A percentile compares a stretch with the other conserved stretches of the same genome.
Evolutionary conservation across 2,113 vertebrate genomes (phyloP).

Genomic region (Malaclemys terrapin): DNA sequence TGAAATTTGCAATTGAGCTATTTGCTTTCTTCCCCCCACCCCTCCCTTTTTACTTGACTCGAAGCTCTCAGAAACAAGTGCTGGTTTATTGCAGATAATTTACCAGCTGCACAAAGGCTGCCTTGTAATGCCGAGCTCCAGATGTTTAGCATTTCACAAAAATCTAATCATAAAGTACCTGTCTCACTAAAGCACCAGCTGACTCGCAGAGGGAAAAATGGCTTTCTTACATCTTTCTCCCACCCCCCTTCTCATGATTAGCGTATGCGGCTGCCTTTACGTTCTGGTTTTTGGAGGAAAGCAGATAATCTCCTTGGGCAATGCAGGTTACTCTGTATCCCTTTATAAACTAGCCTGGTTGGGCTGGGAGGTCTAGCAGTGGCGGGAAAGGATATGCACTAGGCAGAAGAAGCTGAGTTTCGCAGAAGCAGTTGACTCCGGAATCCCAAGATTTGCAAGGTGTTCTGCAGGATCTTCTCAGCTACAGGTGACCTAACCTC

Average conservation of each 20-base stretch:
- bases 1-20: not conserved
- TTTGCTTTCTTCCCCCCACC: not conserved
- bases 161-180: constrained; percentile 42
- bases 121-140: constrained; percentile 74
- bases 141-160: constrained; percentile 75
- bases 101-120: constrained; percentile 69
- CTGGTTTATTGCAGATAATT: constrained; percentile 60
- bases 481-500: not conserved
- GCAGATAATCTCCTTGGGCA: accelerated
- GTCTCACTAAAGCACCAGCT: constrained; percentile 49
- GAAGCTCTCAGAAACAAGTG: constrained; percentile 20
- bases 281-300: not conserved
- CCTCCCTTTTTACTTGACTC: not conserved
- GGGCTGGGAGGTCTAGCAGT: not conserved
- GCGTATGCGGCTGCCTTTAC: not conserved
- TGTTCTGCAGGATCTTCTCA: not conserved
- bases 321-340: not conserved
- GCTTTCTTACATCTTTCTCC: not conserved
- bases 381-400: accelerated
- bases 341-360: not conserved
- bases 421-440: not conserved
- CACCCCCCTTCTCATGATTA: not conserved
- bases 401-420: not conserved
- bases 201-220: not conserved
- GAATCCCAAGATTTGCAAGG: not conserved